Evolutionary conservation across 2,888 invertebrate genomes (phyloP), one percentile per base, ranked within the genome.

Genomic region (Ennomos erosarius): DNA sequence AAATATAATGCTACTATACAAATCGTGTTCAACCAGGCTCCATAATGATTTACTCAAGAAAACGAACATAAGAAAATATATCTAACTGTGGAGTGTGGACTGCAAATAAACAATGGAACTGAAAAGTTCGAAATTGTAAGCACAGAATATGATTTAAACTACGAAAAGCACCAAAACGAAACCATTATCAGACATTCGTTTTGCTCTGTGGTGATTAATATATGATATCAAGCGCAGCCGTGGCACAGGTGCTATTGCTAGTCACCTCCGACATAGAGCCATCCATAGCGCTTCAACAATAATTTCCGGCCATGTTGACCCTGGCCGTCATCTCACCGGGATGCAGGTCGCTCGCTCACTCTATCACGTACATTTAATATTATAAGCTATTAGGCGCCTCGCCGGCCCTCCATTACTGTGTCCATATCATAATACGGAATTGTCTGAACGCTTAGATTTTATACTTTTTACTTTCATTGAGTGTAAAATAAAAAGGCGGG

Each of bases 401-500:
- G 81, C 82, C 84, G 85, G 79, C 79, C 89, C 84, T 83, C 87
- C 81, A 90, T 92, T 92, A 90, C 87, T 87, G 82, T 86, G 87
- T 88, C 89, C 89, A 89, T 90, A 90, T 90, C 89, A 91, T 91
- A 90, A 90, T 87, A 90, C 90, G 87, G 90, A 87, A 91, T 90
- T 89, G 90, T 90, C 88, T 88, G 80, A 84, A 78, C 88, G 85
- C 79, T 87, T 86, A 87, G 87, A 86, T 87, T 88, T 87, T 88
- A 77, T 88, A 87, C 87, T 89, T 90, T 90, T 90, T 90, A 87
- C 81, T 86, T 86, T 84, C 82, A 79, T 81, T 79, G 79, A 75
- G 80, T 80, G 78, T 85, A 87, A 88, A 90, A 88, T 86, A 90
- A 90, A 90, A 91, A 88, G 88, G 82, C 82, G 83, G 80, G 79